Conservation (phyloP, 1,140 invertebrate genomes). For the Euura lappo region DNA sequence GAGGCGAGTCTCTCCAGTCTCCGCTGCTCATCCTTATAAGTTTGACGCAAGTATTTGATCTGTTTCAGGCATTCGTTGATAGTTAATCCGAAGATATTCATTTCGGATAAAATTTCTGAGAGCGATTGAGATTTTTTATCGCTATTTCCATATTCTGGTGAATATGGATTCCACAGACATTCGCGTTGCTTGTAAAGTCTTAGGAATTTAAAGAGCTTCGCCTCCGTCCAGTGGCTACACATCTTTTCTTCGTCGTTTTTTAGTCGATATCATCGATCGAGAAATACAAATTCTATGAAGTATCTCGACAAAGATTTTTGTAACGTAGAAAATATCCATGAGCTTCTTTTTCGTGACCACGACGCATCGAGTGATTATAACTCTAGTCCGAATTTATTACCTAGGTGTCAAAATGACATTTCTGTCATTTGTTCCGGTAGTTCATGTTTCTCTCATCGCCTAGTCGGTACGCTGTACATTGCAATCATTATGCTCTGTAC, state of each 20-base stretch:
- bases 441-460: too few relatives aligned
- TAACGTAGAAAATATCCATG: too few relatives aligned
- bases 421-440: background rate
- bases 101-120: conserved; percentile 32
- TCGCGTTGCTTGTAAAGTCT: conserved; percentile 38
- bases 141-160: conserved; percentile 35
- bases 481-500: too few relatives aligned
- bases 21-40: conserved; percentile 37
- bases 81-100: conserved; percentile 32
- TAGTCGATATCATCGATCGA: background rate
- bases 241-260: conserved; percentile 20
- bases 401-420: conserved; percentile 1
- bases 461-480: too few relatives aligned
- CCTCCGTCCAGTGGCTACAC: conserved; percentile 39
- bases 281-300: too few relatives aligned
- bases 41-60: conserved; percentile 38
- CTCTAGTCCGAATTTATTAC: background rate
- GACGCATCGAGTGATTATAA: background rate
- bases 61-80: conserved; percentile 38
- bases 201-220: conserved; percentile 35
- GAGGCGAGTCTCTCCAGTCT: conserved; percentile 30
- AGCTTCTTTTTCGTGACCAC: too few relatives aligned
- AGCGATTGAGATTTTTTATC: conserved; percentile 34
- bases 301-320: too few relatives aligned
- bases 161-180: conserved; percentile 46